A percentile compares a stretch with the other conserved stretches of the same genome.
Evolutionary conservation across 2,888 invertebrate species (phyloP).

Genomic region (Mythimna pallens): DNA sequence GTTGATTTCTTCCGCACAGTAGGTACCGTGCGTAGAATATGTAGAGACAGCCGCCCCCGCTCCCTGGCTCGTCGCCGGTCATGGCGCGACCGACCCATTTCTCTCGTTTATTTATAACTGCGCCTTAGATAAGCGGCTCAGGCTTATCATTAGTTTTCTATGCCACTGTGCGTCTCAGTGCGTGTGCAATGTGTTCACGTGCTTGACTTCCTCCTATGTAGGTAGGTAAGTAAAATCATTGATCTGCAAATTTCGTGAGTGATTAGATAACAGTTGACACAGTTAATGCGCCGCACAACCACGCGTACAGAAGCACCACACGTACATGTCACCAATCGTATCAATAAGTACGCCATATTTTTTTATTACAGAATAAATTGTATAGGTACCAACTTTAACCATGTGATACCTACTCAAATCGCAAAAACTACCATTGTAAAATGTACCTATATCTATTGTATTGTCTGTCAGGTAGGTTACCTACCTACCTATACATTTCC

Average conservation of each 20-base stretch:
- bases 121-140: constrained; percentile 17
- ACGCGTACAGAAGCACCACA: constrained; percentile 1
- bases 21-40: neutral
- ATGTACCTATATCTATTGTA: no score
- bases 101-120: constrained; percentile 30
- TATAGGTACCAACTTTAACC: neutral
- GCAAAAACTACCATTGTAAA: neutral
- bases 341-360: neutral
- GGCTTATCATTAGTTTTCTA: constrained; percentile 10
- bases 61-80: neutral
- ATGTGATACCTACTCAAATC: neutral
- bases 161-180: neutral
- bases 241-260: constrained; percentile 3
- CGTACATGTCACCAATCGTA: neutral
- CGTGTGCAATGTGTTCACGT: neutral
- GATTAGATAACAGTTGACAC: constrained; percentile 48
- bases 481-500: no score
- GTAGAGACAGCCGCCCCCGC: neutral
- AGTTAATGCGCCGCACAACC: neutral
- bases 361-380: neutral
- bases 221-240: neutral
- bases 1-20: constrained; percentile 11
- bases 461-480: no score
- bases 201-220: neutral
- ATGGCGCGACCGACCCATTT: constrained; percentile 23